A percentile compares a stretch with the other conserved stretches of the same genome.
Evolutionary conservation across 2,888 invertebrate species (phyloP).

Genomic region (Bombylius major): DNA sequence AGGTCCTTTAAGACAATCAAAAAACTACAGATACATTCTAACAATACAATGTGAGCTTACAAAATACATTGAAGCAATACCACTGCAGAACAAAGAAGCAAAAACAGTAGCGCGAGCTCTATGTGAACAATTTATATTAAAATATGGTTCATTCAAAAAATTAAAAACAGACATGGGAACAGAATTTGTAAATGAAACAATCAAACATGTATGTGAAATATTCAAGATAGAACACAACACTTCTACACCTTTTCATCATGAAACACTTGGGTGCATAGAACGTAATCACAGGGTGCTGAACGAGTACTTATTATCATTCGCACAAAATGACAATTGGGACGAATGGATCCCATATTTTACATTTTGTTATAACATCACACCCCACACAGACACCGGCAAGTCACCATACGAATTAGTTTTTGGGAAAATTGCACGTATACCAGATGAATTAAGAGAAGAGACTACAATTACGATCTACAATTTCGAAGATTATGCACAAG

Average conservation of each 20-base stretch:
- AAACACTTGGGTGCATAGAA: constrained; percentile 15
- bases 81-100: constrained; percentile 17
- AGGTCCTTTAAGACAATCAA: not conserved
- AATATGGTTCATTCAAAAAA: constrained; percentile 11
- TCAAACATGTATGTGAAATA: constrained; percentile 5
- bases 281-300: constrained; percentile 15
- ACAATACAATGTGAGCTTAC: not conserved
- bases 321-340: constrained; percentile 10
- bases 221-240: constrained; percentile 8
- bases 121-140: constrained; percentile 15
- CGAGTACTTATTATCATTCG: constrained; percentile 13
- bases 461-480: not conserved
- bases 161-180: constrained; percentile 11
- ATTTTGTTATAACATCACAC: constrained; percentile 10
- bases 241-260: constrained; percentile 13
- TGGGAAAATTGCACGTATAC: not conserved
- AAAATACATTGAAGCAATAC: constrained; percentile 13
- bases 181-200: not conserved
- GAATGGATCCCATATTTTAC: constrained; percentile 9
- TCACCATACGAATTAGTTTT: not conserved
- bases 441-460: not conserved
- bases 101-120: constrained; percentile 16
- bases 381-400: not conserved
- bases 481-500: not conserved
- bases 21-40: not conserved